phyloP scores from a whole-genome alignment of 2,113 vertebrate genomes.

The Erythrolamprus reginae region DNA sequence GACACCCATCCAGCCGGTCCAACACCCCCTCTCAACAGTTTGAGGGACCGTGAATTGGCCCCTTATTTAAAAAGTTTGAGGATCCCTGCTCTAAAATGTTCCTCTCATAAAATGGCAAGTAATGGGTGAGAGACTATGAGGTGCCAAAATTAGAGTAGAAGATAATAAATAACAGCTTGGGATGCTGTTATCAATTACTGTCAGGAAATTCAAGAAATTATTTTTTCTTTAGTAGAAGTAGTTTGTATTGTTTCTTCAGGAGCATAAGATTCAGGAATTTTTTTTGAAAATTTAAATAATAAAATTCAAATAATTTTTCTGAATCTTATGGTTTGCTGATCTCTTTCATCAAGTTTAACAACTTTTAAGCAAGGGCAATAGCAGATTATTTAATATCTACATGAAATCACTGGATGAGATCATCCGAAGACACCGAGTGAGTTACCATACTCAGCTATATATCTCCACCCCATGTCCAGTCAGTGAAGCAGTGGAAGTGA shows the following conservation, averaged over 20 bases:
- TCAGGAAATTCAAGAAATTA: not conserved
- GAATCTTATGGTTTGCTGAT: not conserved
- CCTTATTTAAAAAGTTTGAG: too few species aligned
- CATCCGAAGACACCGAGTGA: too few species aligned
- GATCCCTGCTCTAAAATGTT: not conserved
- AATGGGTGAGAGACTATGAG: not conserved
- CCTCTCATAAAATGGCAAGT: not conserved
- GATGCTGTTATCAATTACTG: not conserved
- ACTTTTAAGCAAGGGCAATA: not conserved
- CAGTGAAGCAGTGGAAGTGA: too few species aligned
- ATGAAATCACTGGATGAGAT: too few species aligned
- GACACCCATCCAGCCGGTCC: too few species aligned
- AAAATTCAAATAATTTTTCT: not conserved
- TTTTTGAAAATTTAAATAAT: not conserved
- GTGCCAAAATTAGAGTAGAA: not conserved
- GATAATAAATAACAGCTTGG: not conserved
- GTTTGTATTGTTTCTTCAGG: not conserved
- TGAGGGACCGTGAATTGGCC: too few species aligned
- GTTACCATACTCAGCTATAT: too few species aligned
- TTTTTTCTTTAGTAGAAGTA: not conserved
- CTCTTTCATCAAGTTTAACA: not conserved
- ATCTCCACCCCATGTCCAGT: too few species aligned
- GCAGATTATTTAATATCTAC: not conserved
- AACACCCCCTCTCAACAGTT: too few species aligned
- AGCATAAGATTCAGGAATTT: not conserved